phyloP scores from a whole-genome alignment of 2,797 vertebrate genomes.

The Miichthys miiuy region DNA sequence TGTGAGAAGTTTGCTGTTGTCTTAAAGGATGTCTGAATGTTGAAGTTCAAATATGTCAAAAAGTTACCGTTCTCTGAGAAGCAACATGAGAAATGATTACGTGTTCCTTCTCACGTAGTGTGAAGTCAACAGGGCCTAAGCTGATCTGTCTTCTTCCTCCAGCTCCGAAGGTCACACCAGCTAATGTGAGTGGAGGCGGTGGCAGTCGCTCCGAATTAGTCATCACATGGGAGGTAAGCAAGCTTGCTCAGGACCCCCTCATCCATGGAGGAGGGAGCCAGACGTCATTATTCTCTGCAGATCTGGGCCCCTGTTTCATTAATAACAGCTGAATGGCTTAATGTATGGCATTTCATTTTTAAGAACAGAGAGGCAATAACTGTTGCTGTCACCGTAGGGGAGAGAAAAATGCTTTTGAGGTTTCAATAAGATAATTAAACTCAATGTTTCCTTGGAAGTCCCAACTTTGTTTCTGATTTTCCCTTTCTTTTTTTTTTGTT shows the following conservation, averaged over 20 bases:
- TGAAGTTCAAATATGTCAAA: slow-evolving; percentile 16
- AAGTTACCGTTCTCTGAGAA: slow-evolving; percentile 12
- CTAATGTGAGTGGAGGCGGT: slow-evolving; percentile 96
- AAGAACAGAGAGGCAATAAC: slow-evolving; percentile 82
- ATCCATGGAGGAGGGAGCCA: slow-evolving; percentile 66
- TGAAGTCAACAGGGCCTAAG: slow-evolving; percentile 57
- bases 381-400: slow-evolving; percentile 76
- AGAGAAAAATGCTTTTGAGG: slow-evolving; percentile 79
- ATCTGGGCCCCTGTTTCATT: slow-evolving; percentile 74
- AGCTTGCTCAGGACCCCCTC: slow-evolving; percentile 54
- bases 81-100: slow-evolving; percentile 24
- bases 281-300: slow-evolving; percentile 72
- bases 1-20: slow-evolving; percentile 3
- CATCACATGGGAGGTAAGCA: slow-evolving; percentile 98
- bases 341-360: slow-evolving; percentile 83
- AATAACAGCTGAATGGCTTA: slow-evolving; percentile 75
- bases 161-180: slow-evolving; percentile 97
- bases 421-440: slow-evolving; percentile 85
- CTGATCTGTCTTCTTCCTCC: slow-evolving; percentile 72
- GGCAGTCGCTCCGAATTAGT: slow-evolving; percentile 98
- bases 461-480: slow-evolving; percentile 64
- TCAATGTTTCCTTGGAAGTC: slow-evolving; percentile 71
- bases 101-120: slow-evolving; percentile 24
- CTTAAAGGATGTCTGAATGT: slow-evolving; percentile 10
- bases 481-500: slow-evolving; percentile 24